Base-by-base conservation (phyloP, 1,140 invertebrate genomes). In the Atta texana region DNA sequence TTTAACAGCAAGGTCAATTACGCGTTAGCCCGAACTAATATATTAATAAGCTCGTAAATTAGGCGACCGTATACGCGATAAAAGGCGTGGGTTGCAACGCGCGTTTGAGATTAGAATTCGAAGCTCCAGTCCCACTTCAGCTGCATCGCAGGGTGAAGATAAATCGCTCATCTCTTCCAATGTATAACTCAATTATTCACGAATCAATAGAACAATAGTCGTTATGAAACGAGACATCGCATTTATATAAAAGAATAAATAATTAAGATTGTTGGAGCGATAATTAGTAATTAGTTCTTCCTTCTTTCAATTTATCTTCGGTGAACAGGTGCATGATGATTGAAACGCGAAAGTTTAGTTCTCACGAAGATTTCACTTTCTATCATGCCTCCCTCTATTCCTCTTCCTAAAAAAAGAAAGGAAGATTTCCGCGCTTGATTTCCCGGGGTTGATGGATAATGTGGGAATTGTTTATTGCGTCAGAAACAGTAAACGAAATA, bases 1-100 rank as follows among this genome's bases (percentile, higher is more conserved):
- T 86, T 77, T 78, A 71, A 71, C 61, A 61, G 18, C 77, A 86
- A 86, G 85, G 85, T 86, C 85, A 86, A 82, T 86, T 86, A 86
- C 31, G 8, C 39, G 21, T 86, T 86, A 86, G 44, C 39, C 74
- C 16, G 80, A 51, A 57, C 80, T 69, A 69, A 75, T 84, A 51
- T 74, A 84, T 78, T 72, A 78, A 86, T 86, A 74, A 71, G n/a
- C 14, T 69, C 74, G n/a, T 88, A 85, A 78, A 86, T 86, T 78
- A 78, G 51, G 24, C 21, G 61, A 28, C 39, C n/a, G 44, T 49
- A 21, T 76, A 55, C 14, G 39, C 49, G 24, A 69, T 28, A 85
- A 31, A 53, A 51, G 57, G 24, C 59, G 72, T 77, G 53, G 63
- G 78, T 88, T 87, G 61, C 68, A 55, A 18, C 16, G 21, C 21